Base-by-base conservation (phyloP, 1,140 invertebrate species). In the Dermatophagoides farinae region DNA sequence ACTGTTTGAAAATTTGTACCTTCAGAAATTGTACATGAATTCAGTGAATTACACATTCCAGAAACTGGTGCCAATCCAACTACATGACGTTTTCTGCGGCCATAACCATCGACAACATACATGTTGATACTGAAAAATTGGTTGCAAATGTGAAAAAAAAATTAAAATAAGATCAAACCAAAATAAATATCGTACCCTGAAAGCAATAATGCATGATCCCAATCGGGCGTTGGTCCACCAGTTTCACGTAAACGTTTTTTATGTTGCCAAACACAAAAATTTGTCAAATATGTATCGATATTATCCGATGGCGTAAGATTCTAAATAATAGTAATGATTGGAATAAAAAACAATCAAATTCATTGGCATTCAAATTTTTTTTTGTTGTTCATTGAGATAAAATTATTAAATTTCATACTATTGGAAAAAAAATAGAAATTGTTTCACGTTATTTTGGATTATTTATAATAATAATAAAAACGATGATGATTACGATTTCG, bases 161-260 rank as follows among this genome's bases (percentile, higher is more conserved):
- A 18, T 14, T 5, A 44, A 41, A 23, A 39, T n/a, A 41, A 1
- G 1, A 49, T 12, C 4, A 14, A 31, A 31, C 39, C 5, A 4
- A 57, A 57, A 25, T n/a, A 51, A 57, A 44, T 6, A 14, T 18
- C 57, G 16, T 85, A 73, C 46, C 84, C 79, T 2, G 79, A 80
- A 18, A 81, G 68, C 37, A 81, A 76, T 20, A 81, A 69, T 1
- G 79, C 79, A 65, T 81, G 79, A 66, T 81, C 79, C 79, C 79
- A 81, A 62, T 79, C 77, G 16, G 77, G 57, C 12, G 59, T 62
- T 50, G 60, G 58, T 18, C 63, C 65, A 22, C 64, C 53, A n/a
- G 77, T 10, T 70, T 71, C 53, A 0, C 67, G 66, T 2, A 78
- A 77, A 67, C 80, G 79, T 64, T 77, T 73, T 0, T 71, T 72